Base-by-base conservation (phyloP, 1,140 invertebrate species). In the Physella acuta region DNA sequence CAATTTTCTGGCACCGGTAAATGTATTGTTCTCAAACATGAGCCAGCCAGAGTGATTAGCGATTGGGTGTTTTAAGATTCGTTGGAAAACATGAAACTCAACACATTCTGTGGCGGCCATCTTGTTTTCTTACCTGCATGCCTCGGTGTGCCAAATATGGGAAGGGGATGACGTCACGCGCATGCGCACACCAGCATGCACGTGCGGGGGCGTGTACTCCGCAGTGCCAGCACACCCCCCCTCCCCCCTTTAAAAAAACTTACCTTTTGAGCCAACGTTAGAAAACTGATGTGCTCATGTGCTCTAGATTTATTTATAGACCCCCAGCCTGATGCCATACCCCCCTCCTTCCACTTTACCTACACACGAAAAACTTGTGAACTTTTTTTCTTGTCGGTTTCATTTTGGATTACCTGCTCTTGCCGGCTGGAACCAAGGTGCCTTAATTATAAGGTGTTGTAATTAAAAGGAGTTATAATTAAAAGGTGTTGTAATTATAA, bases 121-220 rank as follows among this genome's bases (percentile, higher is more conserved):
- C 5, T 65, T 52, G 44, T 2, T 49, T 65, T 11, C 20, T 37
- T 66, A 66, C 64, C 64, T 66, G 44, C 34, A 55, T 24, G 64
- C 53, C 26, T 36, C 14, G 20, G 30, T 66, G 64, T 66, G 30
- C 64, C 64, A 66, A 66, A 66, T 66, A 66, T 34, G 64, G 64
- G 33, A 36, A 66, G 64, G 24, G 2, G 64, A 24, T 39, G 34
- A 66, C 51, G 64, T 66, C 64, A 66, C 36, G 33, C 59, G 59
- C 59, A 61, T 61, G 59, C 59, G 59, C 59, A n/a, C 1, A 36
- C 39, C 8, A 11, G 59, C 16, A 39, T 24, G 33, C n/a, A 44
- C 59, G 36, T 39, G 59, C 36, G 34, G 31, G 36, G 59, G 36
- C 16, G 26, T 26, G 36, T 61, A 36, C 59, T 24, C 64, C n/a